These are phyloP conservation scores for Acrobasis consociella DNA, from an alignment of 2,888 invertebrate genomes.

Conservation along the genomic window DNA sequence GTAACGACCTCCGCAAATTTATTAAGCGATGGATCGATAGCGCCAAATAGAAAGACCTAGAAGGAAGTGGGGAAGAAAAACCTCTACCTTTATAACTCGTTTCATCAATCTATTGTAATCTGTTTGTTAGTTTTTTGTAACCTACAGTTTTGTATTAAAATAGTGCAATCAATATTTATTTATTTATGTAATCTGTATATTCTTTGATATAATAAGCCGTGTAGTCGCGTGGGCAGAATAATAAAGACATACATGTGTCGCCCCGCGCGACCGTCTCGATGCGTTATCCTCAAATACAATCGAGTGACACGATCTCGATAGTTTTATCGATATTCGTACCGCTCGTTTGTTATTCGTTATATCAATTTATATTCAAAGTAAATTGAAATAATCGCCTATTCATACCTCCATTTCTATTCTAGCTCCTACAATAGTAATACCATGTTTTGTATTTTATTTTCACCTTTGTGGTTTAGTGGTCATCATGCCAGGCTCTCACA, in stretches of 20 bases:
- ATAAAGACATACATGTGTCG: slow-evolving; percentile 55
- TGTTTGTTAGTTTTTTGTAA: not conserved
- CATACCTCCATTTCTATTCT: not conserved
- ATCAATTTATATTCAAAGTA: slow-evolving; percentile 10
- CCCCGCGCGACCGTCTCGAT: slow-evolving; percentile 30
- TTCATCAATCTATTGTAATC: no score
- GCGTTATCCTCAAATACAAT: slow-evolving; percentile 27
- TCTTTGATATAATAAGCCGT: slow-evolving; percentile 32
- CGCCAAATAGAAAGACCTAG: no score
- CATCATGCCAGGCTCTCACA: no score
- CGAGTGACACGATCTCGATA: slow-evolving; percentile 20
- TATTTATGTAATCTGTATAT: slow-evolving; percentile 29
- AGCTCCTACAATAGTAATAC: not conserved
- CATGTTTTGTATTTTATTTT: slow-evolving; percentile 1
- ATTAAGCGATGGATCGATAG: no score
- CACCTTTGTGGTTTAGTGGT: no score
- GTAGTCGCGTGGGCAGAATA: slow-evolving; percentile 55
- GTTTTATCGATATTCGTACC: slow-evolving; percentile 14
- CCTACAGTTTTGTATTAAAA: no score
- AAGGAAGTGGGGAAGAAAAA: no score
- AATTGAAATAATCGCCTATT: slow-evolving; percentile 3
- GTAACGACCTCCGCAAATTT: no score
- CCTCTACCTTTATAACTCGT: no score
- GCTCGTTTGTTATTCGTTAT: slow-evolving; percentile 1
- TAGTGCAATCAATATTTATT: not conserved